Conservation (phyloP, 2,113 vertebrate species). For the Morone saxatilis region DNA sequence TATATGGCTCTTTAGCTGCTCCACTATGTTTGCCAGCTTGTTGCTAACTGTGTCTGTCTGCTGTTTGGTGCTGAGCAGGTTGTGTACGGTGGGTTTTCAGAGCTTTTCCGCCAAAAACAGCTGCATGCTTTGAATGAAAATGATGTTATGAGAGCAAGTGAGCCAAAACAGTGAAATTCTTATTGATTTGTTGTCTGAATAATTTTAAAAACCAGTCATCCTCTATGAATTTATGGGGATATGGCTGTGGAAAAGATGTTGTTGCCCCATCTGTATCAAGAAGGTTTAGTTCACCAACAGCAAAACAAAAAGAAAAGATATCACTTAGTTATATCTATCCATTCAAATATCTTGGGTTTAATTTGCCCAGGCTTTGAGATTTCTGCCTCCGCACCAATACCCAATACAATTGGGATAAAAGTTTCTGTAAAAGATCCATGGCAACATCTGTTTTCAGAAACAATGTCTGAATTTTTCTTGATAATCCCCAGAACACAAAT, state of each 20-base stretch:
- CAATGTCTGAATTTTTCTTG: background rate
- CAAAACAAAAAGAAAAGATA: background rate
- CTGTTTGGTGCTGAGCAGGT: background rate
- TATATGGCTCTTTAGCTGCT: background rate
- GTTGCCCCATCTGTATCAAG: background rate
- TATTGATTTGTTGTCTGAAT: too few relatives aligned
- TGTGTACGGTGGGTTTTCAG: background rate
- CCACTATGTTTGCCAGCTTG: background rate
- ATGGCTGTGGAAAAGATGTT: background rate
- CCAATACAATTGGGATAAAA: background rate
- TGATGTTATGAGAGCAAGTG: background rate
- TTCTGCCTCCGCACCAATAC: background rate
- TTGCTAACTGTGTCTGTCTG: background rate
- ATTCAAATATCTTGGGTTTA: slow-evolving; percentile 1
- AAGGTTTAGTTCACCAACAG: background rate
- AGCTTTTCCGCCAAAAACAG: background rate
- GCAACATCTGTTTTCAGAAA: slow-evolving; percentile 24
- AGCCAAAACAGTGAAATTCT: background rate
- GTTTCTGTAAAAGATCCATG: background rate
- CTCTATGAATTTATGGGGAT: too few relatives aligned
- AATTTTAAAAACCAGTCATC: background rate
- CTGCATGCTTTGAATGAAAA: background rate
- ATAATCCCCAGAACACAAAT: background rate
- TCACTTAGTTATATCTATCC: background rate
- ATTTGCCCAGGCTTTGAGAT: background rate